Percentiles rank a stretch among this genome's conserved stretches.
Evolutionary conservation across 2,797 vertebrate genomes (phyloP).

Genomic region (Myripristis murdjan): DNA sequence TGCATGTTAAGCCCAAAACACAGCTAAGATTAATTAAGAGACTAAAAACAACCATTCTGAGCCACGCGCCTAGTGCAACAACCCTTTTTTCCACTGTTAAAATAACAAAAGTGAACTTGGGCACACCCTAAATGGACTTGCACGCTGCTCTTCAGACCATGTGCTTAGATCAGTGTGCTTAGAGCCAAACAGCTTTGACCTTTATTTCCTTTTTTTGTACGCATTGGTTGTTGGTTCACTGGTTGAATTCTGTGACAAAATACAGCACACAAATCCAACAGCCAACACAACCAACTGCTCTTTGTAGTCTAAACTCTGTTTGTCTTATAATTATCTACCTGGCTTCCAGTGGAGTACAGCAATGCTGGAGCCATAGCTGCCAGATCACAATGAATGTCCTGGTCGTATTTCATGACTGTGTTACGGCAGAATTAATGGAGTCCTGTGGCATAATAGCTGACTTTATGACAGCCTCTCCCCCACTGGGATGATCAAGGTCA

Average conservation of each 20-base stretch:
- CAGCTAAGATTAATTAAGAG: too few relatives aligned
- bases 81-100: too few relatives aligned
- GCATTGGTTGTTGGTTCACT: background rate
- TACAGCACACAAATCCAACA: background rate
- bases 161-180: too few relatives aligned
- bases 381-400: conserved; percentile 4
- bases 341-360: background rate
- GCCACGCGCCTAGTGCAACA: too few relatives aligned
- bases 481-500: conserved; percentile 68
- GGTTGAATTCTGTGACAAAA: background rate
- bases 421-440: conserved; percentile 49
- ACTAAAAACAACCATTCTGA: too few relatives aligned
- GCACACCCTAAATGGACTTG: too few relatives aligned
- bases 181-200: too few relatives aligned
- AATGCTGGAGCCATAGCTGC: conserved; percentile 7
- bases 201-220: background rate
- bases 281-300: background rate
- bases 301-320: background rate
- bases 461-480: conserved; percentile 40
- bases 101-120: too few relatives aligned
- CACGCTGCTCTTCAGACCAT: too few relatives aligned
- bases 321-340: background rate
- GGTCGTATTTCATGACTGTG: conserved; percentile 43
- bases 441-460: conserved; percentile 34
- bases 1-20: too few relatives aligned